phyloP scores from a whole-genome alignment of 1,140 invertebrate species.

The Elymnias hypermnestra region DNA sequence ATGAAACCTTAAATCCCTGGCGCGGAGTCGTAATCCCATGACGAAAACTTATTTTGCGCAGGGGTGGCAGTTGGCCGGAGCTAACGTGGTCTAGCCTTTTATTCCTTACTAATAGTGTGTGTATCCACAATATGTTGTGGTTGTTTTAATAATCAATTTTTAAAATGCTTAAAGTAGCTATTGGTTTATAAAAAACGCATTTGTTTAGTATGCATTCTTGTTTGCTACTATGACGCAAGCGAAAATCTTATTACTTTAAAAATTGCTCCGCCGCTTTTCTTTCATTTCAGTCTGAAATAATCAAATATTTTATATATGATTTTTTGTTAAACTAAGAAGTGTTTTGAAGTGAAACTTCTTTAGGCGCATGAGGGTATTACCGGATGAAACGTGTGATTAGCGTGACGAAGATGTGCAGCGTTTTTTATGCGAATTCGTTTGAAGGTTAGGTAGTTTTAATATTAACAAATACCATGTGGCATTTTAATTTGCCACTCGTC shows the following conservation, averaged over 20 bases:
- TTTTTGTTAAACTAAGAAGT: too few relatives aligned
- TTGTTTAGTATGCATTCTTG: conserved; percentile 2
- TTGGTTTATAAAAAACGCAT: conserved; percentile 13
- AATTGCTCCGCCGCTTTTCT: too few relatives aligned
- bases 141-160: conserved; percentile 20
- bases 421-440: too few relatives aligned
- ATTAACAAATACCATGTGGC: too few relatives aligned
- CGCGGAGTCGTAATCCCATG: conserved; percentile 71
- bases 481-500: too few relatives aligned
- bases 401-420: too few relatives aligned
- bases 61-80: conserved; percentile 65
- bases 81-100: conserved; percentile 72
- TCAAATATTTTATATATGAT: too few relatives aligned
- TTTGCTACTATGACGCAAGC: neutral
- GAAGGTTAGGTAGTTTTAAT: too few relatives aligned
- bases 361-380: too few relatives aligned
- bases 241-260: neutral
- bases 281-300: too few relatives aligned
- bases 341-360: too few relatives aligned
- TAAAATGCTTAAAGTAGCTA: conserved; percentile 9
- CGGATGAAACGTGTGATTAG: too few relatives aligned
- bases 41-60: conserved; percentile 56
- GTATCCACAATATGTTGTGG: conserved; percentile 35
- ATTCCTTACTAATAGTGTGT: conserved; percentile 64
- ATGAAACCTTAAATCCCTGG: conserved; percentile 76